Evolutionary conservation across 92 coral and sea anemone species (phyloP), one percentile per base, ranked within the genome.

Genomic region (Bergia puertoricense): DNA sequence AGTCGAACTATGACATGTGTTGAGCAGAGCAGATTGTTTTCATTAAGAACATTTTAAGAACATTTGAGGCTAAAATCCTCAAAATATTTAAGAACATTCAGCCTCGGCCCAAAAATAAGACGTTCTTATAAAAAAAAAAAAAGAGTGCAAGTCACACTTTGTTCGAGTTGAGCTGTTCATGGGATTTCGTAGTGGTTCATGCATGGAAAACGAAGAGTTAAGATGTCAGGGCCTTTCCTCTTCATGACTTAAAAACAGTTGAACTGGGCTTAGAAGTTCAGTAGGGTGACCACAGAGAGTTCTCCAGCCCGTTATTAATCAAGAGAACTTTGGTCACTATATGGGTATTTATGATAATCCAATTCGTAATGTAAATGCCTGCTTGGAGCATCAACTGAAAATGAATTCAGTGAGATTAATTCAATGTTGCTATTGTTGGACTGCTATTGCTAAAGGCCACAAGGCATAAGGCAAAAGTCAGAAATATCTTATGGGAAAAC

Each of bases 91-190:
- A n/a, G n/a, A n/a, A n/a, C n/a, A n/a, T n/a, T n/a, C n/a, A n/a
- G n/a, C n/a, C n/a, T n/a, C n/a, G n/a, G n/a, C n/a, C n/a, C n/a
- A n/a, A n/a, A n/a, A n/a, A n/a, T n/a, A n/a, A n/a, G n/a, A n/a
- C n/a, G n/a, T n/a, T n/a, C n/a, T n/a, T n/a, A n/a, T n/a, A n/a
- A n/a, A n/a, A n/a, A n/a, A n/a, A n/a, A n/a, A n/a, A n/a, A n/a
- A n/a, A n/a, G n/a, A n/a, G n/a, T n/a, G n/a, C n/a, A n/a, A 87
- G 65, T 36, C 6, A 37, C 90, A 87, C 48, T 87, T 59, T 76
- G 57, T 57, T 50, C 90, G 90, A 41, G 85, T 85, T 48, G 90
- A 87, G 15, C 90, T 87, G 10, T 87, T 87, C 44, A 87, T 87
- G 88, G 85, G 57, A 87, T 87, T 87, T 66, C 3, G 82, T 87